phyloP scores from a whole-genome alignment of 2,888 invertebrate species.

The Acheta domesticus region DNA sequence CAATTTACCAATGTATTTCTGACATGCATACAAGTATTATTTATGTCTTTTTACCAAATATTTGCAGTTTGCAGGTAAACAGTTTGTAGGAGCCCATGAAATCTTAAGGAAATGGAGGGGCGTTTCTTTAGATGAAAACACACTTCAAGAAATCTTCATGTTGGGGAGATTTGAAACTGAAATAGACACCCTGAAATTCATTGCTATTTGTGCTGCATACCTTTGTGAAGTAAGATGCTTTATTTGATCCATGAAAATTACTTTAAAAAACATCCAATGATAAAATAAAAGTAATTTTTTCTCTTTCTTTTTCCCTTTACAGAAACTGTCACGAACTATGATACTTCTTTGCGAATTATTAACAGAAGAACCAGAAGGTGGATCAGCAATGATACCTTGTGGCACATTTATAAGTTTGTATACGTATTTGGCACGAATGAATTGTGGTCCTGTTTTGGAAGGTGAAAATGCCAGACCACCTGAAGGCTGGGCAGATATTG shows the following conservation, averaged over 20 bases:
- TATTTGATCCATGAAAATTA: slow-evolving; percentile 39
- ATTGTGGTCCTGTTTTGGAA: slow-evolving; percentile 42
- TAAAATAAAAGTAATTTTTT: no score
- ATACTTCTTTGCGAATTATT: slow-evolving; percentile 74
- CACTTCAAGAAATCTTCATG: slow-evolving; percentile 54
- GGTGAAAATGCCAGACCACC: not conserved
- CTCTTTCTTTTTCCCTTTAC: not conserved
- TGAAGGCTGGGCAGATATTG: not conserved
- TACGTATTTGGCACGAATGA: slow-evolving; percentile 55
- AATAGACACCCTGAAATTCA: slow-evolving; percentile 69
- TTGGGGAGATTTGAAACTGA: slow-evolving; percentile 64
- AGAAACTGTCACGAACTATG: slow-evolving; percentile 56
- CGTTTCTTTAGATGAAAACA: slow-evolving; percentile 52
- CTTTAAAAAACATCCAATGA: no score
- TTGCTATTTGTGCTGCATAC: slow-evolving; percentile 68
- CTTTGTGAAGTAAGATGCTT: slow-evolving; percentile 52
- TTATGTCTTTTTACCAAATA: not conserved
- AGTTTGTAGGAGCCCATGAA: slow-evolving; percentile 47
- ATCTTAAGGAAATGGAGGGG: slow-evolving; percentile 60
- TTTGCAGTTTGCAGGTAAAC: slow-evolving; percentile 38
- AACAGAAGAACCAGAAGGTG: slow-evolving; percentile 80
- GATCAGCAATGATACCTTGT: slow-evolving; percentile 68
- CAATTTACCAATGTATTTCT: not conserved
- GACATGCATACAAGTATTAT: not conserved
- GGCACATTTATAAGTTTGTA: slow-evolving; percentile 56